A percentile compares a stretch with the other conserved stretches of the same genome.
Evolutionary conservation across 2,113 vertebrate genomes (phyloP).

Genomic region (Semicossyphus pulcher): DNA sequence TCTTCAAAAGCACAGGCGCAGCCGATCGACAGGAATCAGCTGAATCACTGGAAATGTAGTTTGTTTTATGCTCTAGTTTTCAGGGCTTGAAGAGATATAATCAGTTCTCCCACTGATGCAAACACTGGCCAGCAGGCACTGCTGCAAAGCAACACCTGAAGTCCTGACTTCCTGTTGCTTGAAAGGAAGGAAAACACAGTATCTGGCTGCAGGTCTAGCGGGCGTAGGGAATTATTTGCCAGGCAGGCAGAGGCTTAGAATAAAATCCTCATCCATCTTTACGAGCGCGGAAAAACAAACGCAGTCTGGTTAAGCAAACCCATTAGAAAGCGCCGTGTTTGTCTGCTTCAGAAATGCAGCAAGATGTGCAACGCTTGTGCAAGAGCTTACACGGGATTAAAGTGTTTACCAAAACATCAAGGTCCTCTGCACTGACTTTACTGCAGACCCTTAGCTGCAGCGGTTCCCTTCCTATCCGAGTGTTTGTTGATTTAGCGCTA

Average conservation of each 20-base stretch:
- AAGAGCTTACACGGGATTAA: constrained; percentile 78
- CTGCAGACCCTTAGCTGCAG: constrained; percentile 51
- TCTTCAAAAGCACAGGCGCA: constrained; percentile 36
- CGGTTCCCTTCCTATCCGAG: constrained; percentile 16
- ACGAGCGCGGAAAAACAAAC: constrained; percentile 67
- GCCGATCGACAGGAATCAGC: constrained; percentile 14
- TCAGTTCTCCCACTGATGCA: constrained; percentile 21
- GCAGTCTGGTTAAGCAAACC: constrained; percentile 74
- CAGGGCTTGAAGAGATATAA: constrained; percentile 19
- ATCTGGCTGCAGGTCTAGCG: constrained; percentile 19
- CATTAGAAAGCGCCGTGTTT: constrained; percentile 75
- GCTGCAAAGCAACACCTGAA: constrained; percentile 2
- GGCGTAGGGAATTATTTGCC: constrained; percentile 60
- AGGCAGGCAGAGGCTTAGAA: constrained; percentile 54
- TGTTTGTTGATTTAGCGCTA: constrained; percentile 60
- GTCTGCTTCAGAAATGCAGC: constrained; percentile 61
- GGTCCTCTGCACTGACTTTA: constrained; percentile 64
- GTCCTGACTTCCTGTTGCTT: constrained; percentile 24
- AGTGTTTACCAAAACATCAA: constrained; percentile 80
- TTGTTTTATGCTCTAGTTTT: constrained; percentile 28
- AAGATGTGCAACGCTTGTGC: constrained; percentile 62
- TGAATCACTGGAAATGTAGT: constrained; percentile 30
- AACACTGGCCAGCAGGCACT: constrained; percentile 6
- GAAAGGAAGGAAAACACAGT: constrained; percentile 32
- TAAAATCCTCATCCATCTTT: constrained; percentile 68